phyloP scores from a whole-genome alignment of 2,113 vertebrate species.

The Ivindomyrus marchei region DNA sequence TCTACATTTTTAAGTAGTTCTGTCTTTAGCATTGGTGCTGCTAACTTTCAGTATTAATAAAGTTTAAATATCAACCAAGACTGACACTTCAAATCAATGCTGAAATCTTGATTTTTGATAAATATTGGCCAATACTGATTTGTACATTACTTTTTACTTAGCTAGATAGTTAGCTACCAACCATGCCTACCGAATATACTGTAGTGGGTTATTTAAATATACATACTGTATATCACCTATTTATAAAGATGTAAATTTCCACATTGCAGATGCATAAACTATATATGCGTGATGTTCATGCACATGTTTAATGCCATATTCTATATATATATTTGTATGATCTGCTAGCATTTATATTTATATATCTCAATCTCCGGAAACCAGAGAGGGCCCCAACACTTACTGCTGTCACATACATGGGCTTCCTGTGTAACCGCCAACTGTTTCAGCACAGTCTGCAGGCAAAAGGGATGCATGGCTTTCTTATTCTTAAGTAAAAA shows the following conservation, averaged over 20 bases:
- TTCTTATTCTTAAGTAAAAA: background rate
- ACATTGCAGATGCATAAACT: background rate
- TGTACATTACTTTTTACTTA: too few species aligned
- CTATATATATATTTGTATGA: background rate
- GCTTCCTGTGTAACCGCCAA: background rate
- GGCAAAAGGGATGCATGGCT: background rate
- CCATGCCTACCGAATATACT: background rate
- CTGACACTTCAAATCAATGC: background rate
- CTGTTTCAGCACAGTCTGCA: background rate
- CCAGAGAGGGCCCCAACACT: background rate
- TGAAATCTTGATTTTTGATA: background rate
- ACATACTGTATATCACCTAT: background rate
- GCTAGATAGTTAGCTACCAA: background rate
- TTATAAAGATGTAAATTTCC: background rate
- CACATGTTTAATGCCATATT: background rate
- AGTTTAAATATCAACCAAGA: too few species aligned
- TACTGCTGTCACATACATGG: background rate
- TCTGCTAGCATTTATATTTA: background rate
- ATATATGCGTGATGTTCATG: background rate
- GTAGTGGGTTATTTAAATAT: background rate
- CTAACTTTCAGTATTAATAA: too few species aligned
- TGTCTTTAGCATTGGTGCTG: too few species aligned
- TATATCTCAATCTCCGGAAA: background rate
- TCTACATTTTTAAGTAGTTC: too few species aligned
- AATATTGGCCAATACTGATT: background rate